Base-by-base conservation (phyloP, 2,113 vertebrate genomes). In the Coturnix japonica region DNA sequence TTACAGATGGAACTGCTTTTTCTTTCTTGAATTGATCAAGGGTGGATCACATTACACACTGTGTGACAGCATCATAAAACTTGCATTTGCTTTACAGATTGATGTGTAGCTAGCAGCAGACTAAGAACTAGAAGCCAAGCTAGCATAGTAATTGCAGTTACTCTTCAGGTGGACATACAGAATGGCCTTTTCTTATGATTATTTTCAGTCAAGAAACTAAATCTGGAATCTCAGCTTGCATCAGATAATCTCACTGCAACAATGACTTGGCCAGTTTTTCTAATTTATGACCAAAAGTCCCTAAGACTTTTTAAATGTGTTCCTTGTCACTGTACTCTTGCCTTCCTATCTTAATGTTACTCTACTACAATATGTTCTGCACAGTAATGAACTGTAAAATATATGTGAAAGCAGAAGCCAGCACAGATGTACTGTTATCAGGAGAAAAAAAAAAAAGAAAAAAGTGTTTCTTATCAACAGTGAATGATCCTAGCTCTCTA, bases 311-410 rank as follows among this genome's bases (percentile, higher is more conserved):
- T 81, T 76, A 69, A 33, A 70, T 70, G 67, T 87, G 41, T 54
- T 70, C 59, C 66, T 63, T 91, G 74, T 79, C 71, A 75, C 41
- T 22, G 6, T 13, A 56, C 51, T 88, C 20, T 39, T 83, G 49
- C 43, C 63, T 64, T 83, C 33, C 3, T 31, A 2, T 74, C 85
- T 83, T 71, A 46, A 56, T 60, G 30, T 44, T 56, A 85, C 47
- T 65, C 82, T 77, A 35, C 15, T 81, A 47, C 65, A 81, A 60
- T n/a, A 57, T 95, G 60, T 85, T 94, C 69, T 90, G 51, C 61
- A 41, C 31, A 63, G 51, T 18, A 91, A 6, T 63, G 70, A 76
- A 63, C 11, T 31, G 25, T 43, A 82, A 89, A 92, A 66, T 8
- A 57, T 19, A 56, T 30, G 37, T 56, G 67, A 83, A 85, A 85